Conservation (phyloP, 2,113 vertebrate species). For the Gulo gulo region DNA sequence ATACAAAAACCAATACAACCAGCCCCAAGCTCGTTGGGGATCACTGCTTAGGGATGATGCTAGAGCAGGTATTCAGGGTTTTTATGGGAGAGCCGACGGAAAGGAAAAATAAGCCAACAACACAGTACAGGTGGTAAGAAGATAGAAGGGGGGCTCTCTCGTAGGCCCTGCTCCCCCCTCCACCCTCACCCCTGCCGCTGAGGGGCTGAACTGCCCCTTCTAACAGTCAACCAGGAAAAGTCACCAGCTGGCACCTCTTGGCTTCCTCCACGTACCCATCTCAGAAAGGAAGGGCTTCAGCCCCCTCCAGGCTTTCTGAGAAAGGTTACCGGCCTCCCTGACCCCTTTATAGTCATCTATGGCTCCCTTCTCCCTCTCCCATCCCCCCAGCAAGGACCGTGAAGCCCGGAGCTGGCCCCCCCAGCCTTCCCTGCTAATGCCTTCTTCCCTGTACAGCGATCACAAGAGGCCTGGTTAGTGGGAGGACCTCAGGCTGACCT, state of each 20-base stretch:
- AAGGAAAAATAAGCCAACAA: neutral
- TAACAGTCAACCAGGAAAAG: neutral
- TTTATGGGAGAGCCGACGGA: neutral
- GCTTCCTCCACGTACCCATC: neutral
- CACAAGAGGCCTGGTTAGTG: slow-evolving; percentile 74
- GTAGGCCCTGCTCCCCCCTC: neutral
- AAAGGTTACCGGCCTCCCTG: slow-evolving; percentile 43
- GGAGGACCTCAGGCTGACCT: slow-evolving; percentile 75
- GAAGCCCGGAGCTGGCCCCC: neutral
- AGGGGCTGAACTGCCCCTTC: neutral
- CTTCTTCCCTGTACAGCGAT: slow-evolving; percentile 57
- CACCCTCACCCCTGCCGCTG: neutral
- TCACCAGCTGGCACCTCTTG: accelerated
- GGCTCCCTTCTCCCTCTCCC: slow-evolving; percentile 22
- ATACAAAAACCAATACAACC: neutral
- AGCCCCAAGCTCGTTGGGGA: neutral
- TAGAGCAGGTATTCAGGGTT: neutral
- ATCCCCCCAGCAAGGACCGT: slow-evolving; percentile 2
- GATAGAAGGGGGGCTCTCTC: neutral
- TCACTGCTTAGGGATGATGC: neutral
- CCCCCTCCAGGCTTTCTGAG: slow-evolving; percentile 35
- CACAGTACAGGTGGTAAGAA: neutral
- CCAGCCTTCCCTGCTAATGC: slow-evolving; percentile 46
- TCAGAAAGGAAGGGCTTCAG: neutral
- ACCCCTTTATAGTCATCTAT: slow-evolving; percentile 56